A percentile compares a stretch with the other conserved stretches of the same genome.
These are phyloP conservation scores for Drosophila mimica DNA, from an alignment of 2,888 invertebrate genomes.

Conservation along the genomic window DNA sequence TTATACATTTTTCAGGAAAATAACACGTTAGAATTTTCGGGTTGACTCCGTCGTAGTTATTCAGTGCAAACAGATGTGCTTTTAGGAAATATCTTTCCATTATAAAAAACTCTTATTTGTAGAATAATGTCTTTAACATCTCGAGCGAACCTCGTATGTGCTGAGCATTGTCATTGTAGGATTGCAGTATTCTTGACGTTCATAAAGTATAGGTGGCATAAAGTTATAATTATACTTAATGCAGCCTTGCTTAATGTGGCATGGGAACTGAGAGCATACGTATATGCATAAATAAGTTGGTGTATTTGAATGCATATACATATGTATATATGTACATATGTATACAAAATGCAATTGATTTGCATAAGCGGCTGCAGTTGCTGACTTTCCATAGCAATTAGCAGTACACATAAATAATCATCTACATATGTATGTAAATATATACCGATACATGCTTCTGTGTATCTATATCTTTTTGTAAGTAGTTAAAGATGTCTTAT, in stretches of 20 bases:
- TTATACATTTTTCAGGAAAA: background rate
- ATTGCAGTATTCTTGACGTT: constrained; percentile 70
- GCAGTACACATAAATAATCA: constrained; percentile 58
- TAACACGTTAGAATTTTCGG: background rate
- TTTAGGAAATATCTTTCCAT: background rate
- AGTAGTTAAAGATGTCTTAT: background rate
- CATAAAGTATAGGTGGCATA: constrained; percentile 59
- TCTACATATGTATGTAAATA: background rate
- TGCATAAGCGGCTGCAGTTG: constrained; percentile 45
- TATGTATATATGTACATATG: background rate
- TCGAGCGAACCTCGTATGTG: constrained; percentile 20
- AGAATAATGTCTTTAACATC: background rate
- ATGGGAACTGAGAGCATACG: constrained; percentile 4
- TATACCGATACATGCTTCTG: background rate
- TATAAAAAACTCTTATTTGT: background rate
- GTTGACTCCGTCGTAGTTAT: background rate
- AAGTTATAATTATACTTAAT: constrained; percentile 47
- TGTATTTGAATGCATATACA: background rate
- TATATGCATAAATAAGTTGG: background rate
- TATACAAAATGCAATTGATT: constrained; percentile 16
- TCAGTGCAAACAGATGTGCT: background rate
- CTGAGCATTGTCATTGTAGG: constrained; percentile 36
- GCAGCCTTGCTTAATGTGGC: constrained; percentile 24
- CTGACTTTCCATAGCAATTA: constrained; percentile 45
- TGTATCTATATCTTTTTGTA: background rate